phyloP scores from a whole-genome alignment of 2,797 vertebrate species.

The Stomatorhinus walkeri region DNA sequence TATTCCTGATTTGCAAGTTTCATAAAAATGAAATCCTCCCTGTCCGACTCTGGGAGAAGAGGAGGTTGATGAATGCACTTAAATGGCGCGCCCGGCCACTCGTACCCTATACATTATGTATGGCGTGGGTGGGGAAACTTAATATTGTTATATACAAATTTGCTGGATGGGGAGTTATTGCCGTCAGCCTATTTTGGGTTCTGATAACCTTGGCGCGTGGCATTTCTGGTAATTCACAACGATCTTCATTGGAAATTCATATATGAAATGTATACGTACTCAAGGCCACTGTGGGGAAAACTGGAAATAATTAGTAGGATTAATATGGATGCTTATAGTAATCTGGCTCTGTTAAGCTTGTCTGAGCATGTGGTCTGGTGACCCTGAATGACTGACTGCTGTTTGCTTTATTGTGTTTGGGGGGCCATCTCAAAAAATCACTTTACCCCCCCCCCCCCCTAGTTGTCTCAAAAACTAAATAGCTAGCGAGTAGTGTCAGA shows the following conservation, averaged over 20 bases:
- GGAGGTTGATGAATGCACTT: slow-evolving; percentile 9
- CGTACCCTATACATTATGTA: slow-evolving; percentile 8
- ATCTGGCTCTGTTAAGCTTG: neutral
- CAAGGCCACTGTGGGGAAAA: neutral
- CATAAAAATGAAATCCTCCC: slow-evolving; percentile 1
- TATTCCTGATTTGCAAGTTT: slow-evolving; percentile 23
- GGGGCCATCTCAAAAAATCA: neutral
- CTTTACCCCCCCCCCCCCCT: neutral
- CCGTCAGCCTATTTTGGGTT: neutral
- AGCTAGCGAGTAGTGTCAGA: neutral
- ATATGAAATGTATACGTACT: neutral
- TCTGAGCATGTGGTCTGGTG: neutral
- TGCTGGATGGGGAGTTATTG: neutral
- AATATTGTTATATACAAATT: neutral
- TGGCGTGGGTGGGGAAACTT: neutral
- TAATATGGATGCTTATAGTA: neutral
- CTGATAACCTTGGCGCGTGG: neutral
- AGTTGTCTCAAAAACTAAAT: neutral
- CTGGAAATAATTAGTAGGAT: neutral
- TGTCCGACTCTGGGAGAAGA: neutral
- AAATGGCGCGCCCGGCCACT: neutral
- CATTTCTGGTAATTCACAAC: neutral
- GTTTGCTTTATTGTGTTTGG: neutral
- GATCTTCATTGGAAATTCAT: neutral
- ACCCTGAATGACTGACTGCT: neutral